Percentiles rank a stretch among this genome's conserved stretches.
phyloP scores from a whole-genome alignment of 2,797 vertebrate genomes.

The Sphaeramia orbicularis region DNA sequence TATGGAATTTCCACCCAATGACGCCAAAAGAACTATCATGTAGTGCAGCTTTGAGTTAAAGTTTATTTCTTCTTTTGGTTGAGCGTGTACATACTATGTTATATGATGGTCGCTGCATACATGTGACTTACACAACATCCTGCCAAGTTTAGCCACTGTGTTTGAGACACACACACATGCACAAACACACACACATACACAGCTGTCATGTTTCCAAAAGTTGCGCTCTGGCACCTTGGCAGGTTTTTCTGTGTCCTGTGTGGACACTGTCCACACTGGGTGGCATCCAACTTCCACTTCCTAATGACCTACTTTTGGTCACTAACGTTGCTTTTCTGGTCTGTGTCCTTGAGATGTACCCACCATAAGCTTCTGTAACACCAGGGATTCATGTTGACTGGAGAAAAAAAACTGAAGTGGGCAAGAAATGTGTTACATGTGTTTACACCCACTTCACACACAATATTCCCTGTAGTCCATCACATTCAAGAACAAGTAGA shows the following conservation, averaged over 20 bases:
- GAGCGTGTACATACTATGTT: too few relatives aligned
- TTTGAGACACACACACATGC: not conserved
- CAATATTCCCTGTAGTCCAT: slow-evolving; percentile 8
- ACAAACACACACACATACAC: not conserved
- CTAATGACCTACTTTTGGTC: slow-evolving; percentile 38
- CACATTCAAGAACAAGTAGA: slow-evolving; percentile 12
- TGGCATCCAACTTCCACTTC: slow-evolving; percentile 13
- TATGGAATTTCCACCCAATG: too few relatives aligned
- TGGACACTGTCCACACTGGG: slow-evolving; percentile 3
- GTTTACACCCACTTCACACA: slow-evolving; percentile 2
- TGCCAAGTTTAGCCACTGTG: not conserved
- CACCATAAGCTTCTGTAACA: slow-evolving; percentile 14
- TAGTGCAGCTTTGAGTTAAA: too few relatives aligned
- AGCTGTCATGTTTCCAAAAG: not conserved
- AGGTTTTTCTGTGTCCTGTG: slow-evolving; percentile 5
- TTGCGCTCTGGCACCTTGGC: not conserved
- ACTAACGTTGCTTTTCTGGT: slow-evolving; percentile 19
- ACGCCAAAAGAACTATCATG: too few relatives aligned
- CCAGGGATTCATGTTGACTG: slow-evolving; percentile 16
- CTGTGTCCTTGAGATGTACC: slow-evolving; percentile 32
- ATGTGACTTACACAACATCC: too few relatives aligned
- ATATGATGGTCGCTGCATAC: too few relatives aligned
- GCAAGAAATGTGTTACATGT: not conserved
- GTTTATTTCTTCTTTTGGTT: too few relatives aligned
- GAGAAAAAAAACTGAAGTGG: slow-evolving; percentile 26